These are phyloP conservation scores for Microdon myrmicae DNA, from an alignment of 2,888 invertebrate genomes.

Conservation along the genomic window DNA sequence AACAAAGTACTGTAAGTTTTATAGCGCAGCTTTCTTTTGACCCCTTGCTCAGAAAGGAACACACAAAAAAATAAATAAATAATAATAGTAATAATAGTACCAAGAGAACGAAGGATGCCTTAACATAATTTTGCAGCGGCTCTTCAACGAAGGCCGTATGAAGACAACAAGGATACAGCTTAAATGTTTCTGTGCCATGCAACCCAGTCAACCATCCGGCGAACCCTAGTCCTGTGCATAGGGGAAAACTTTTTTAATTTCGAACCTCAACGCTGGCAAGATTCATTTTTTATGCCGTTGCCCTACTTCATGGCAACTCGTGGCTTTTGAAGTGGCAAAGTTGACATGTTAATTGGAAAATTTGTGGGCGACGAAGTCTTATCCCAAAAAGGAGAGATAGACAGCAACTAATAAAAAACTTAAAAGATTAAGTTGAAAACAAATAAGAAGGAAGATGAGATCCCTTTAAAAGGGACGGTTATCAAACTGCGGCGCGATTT, in stretches of 20 bases:
- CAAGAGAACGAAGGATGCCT: slow-evolving; percentile 10
- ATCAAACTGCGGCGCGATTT: slow-evolving; percentile 33
- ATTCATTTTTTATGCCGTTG: slow-evolving; percentile 37
- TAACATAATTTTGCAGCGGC: slow-evolving; percentile 23
- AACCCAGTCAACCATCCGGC: slow-evolving; percentile 30
- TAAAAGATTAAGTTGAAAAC: slow-evolving; percentile 45
- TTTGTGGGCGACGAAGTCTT: slow-evolving; percentile 48
- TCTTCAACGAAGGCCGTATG: slow-evolving; percentile 23
- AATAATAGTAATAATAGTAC: too few relatives aligned
- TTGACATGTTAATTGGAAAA: slow-evolving; percentile 53
- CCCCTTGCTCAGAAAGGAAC: slow-evolving; percentile 22
- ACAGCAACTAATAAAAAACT: slow-evolving; percentile 48
- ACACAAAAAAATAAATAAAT: neutral
- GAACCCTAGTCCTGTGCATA: slow-evolving; percentile 26
- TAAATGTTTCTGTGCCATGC: slow-evolving; percentile 38
- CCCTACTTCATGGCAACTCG: slow-evolving; percentile 47
- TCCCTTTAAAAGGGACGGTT: slow-evolving; percentile 11
- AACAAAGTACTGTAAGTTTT: slow-evolving; percentile 21
- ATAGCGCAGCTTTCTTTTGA: slow-evolving; percentile 25
- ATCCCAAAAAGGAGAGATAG: slow-evolving; percentile 38
- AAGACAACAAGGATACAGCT: slow-evolving; percentile 39
- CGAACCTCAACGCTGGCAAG: slow-evolving; percentile 34
- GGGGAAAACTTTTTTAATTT: slow-evolving; percentile 49
- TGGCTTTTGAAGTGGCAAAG: slow-evolving; percentile 51
- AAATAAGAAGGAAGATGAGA: slow-evolving; percentile 24